Conservation (phyloP, 2,113 vertebrate genomes). For the Grallaria varia region DNA sequence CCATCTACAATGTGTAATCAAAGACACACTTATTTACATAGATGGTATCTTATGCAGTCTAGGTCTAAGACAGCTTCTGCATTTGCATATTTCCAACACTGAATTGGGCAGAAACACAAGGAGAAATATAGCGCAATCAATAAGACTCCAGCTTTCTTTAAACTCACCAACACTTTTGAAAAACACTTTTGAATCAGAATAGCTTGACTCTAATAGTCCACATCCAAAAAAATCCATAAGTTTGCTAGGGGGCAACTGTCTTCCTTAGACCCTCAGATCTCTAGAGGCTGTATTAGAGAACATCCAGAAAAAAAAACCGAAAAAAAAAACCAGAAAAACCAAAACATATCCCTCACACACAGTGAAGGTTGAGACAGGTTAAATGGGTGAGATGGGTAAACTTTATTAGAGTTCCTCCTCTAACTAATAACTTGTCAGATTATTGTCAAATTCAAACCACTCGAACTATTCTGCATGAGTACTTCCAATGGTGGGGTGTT, state of each 20-base stretch:
- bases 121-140: not conserved
- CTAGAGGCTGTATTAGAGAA: not conserved
- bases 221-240: not conserved
- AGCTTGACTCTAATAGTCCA: not conserved
- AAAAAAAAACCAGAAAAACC: not conserved
- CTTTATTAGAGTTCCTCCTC: not conserved
- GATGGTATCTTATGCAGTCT: not conserved
- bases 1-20: not conserved
- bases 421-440: not conserved
- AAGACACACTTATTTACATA: not conserved
- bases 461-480: not conserved
- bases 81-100: not conserved
- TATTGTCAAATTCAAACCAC: not conserved
- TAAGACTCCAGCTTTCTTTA: not conserved
- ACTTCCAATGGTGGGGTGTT: not conserved
- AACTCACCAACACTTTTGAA: not conserved
- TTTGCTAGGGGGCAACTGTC: not conserved
- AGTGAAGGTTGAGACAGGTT: not conserved
- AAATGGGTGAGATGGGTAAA: not conserved
- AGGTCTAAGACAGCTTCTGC: not conserved
- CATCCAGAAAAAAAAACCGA: not conserved
- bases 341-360: not conserved
- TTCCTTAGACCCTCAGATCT: not conserved
- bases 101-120: not conserved
- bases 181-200: not conserved